Conservation (phyloP, 2,888 invertebrate species). For the Rhopalosiphum nymphaeae region DNA sequence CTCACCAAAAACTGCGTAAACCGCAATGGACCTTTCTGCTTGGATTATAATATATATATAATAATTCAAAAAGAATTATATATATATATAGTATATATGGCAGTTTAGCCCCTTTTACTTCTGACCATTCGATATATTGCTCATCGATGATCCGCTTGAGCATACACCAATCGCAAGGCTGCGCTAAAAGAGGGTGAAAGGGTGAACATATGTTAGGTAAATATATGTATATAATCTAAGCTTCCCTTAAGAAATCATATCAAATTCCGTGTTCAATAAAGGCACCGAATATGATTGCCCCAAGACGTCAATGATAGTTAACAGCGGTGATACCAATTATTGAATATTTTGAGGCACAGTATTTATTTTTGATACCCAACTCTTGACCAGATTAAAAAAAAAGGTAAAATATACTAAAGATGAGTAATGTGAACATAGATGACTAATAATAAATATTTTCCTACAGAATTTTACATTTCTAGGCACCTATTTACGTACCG, state of each 20-base stretch:
- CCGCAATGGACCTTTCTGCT: neutral
- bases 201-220: no score
- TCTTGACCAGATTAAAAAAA: neutral
- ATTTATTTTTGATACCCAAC: neutral
- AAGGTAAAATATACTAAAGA: neutral
- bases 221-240: neutral
- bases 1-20: neutral
- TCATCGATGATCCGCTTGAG: neutral
- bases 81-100: neutral
- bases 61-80: no score
- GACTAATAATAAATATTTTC: neutral
- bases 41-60: neutral
- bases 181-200: neutral
- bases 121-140: neutral
- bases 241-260: neutral
- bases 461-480: neutral
- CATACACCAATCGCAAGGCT: neutral
- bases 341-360: neutral
- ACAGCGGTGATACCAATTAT: neutral
- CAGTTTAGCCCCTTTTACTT: neutral
- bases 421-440: neutral
- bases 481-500: neutral
- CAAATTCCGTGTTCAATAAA: neutral
- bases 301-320: neutral
- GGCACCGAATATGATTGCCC: no score